Conservation (phyloP, 1,140 invertebrate genomes). For the Calycopis cecrops region DNA sequence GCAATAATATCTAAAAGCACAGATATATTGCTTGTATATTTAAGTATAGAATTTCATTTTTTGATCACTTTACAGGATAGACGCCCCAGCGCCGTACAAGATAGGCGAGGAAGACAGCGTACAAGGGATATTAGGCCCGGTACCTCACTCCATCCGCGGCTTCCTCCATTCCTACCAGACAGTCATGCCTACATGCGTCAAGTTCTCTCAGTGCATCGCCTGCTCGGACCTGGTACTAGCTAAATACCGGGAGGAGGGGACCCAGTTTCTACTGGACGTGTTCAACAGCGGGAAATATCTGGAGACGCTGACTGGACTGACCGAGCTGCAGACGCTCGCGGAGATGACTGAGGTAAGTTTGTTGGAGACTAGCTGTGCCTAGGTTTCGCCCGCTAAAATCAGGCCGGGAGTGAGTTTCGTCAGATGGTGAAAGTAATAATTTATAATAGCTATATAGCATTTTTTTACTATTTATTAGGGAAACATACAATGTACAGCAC, state of each 20-base stretch:
- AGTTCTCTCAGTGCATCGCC: constrained; percentile 94
- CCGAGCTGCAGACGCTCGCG: constrained; percentile 81
- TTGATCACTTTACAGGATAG: constrained; percentile 63
- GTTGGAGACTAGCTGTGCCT: too few relatives aligned
- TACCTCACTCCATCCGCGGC: constrained; percentile 96
- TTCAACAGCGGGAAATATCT: constrained; percentile 91
- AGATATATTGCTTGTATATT: neutral
- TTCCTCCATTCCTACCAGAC: constrained; percentile 89
- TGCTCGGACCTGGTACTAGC: constrained; percentile 85
- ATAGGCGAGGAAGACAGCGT: constrained; percentile 38
- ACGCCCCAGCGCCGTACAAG: constrained; percentile 79
- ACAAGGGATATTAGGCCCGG: constrained; percentile 84
- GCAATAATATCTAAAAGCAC: too few relatives aligned
- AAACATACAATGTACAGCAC: too few relatives aligned
- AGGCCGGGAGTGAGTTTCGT: too few relatives aligned
- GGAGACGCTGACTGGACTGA: constrained; percentile 91
- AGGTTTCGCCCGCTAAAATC: too few relatives aligned
- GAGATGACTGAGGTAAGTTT: constrained; percentile 79
- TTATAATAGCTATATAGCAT: too few relatives aligned
- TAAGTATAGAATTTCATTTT: constrained; percentile 2
- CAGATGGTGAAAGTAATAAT: too few relatives aligned
- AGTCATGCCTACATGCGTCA: constrained; percentile 86
- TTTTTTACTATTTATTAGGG: too few relatives aligned
- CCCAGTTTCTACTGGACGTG: constrained; percentile 88
- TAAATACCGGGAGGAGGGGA: constrained; percentile 80